These are phyloP conservation scores for Psittacus erithacus DNA, from an alignment of 2,113 vertebrate species.

Conservation along the genomic window DNA sequence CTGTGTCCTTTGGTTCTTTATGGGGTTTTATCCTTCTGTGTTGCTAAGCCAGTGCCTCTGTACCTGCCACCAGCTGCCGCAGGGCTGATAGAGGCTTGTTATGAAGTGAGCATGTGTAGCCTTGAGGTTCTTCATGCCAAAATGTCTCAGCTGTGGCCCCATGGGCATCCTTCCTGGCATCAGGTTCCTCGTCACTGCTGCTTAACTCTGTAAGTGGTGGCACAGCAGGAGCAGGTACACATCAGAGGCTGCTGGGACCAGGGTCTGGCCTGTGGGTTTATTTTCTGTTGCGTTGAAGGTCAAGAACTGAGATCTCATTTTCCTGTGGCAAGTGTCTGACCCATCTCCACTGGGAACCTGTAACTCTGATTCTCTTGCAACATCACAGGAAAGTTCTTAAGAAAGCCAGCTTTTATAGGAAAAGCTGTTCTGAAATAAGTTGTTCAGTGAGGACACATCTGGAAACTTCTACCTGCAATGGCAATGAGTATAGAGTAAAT, in stretches of 20 bases:
- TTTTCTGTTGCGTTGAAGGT: neutral
- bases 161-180: neutral
- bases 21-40: neutral
- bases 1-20: fast-evolving
- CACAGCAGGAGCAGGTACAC: neutral
- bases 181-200: fast-evolving
- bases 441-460: neutral
- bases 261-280: neutral
- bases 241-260: neutral
- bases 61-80: neutral
- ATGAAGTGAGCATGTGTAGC: neutral
- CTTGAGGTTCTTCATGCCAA: neutral
- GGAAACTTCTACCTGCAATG: neutral
- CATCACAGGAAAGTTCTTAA: neutral
- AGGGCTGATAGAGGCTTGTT: neutral
- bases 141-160: neutral
- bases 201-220: neutral
- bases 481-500: neutral
- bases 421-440: neutral
- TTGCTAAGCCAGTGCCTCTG: neutral
- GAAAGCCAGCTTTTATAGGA: neutral
- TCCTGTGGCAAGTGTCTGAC: neutral
- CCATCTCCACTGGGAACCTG: neutral
- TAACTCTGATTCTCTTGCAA: neutral
- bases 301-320: neutral